These are phyloP conservation scores for Coreius guichenoti DNA, from an alignment of 2,797 vertebrate genomes.

Conservation along the genomic window DNA sequence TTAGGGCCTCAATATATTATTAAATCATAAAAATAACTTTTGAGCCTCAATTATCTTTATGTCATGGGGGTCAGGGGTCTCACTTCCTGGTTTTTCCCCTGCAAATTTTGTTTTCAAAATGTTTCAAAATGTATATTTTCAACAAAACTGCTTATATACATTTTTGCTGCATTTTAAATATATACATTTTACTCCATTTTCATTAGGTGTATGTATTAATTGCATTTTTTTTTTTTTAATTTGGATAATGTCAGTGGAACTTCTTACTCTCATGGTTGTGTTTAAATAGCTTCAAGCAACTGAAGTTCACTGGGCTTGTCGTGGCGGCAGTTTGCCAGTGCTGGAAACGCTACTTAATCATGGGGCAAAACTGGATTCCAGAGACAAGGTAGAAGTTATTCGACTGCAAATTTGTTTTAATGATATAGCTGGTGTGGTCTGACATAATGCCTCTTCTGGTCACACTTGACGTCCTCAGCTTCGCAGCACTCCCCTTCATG, in stretches of 20 bases:
- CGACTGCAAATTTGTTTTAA: not conserved
- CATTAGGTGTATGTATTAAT: not conserved
- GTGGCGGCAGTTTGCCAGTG: conserved; percentile 82
- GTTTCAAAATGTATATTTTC: not conserved
- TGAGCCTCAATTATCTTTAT: not conserved
- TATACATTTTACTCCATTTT: not conserved
- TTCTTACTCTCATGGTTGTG: not conserved
- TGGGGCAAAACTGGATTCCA: conserved; percentile 81
- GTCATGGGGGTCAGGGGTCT: not conserved
- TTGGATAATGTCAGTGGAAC: not conserved
- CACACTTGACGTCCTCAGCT: conserved; percentile 70
- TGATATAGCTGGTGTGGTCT: not conserved
- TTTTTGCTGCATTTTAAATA: too few relatives aligned
- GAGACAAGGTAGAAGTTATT: conserved; percentile 83
- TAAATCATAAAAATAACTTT: too few relatives aligned
- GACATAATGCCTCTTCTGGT: not conserved
- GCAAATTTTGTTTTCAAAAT: too few relatives aligned
- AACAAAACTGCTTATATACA: not conserved
- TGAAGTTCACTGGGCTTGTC: conserved; percentile 87
- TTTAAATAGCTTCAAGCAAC: conserved; percentile 82
- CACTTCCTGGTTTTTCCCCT: too few relatives aligned
- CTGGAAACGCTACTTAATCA: conserved; percentile 84
- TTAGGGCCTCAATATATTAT: not conserved
- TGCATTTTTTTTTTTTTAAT: not conserved
- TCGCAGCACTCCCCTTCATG: conserved; percentile 86